Evolutionary conservation across 1,140 invertebrate genomes (phyloP).

Genomic region (Euura lappo): DNA sequence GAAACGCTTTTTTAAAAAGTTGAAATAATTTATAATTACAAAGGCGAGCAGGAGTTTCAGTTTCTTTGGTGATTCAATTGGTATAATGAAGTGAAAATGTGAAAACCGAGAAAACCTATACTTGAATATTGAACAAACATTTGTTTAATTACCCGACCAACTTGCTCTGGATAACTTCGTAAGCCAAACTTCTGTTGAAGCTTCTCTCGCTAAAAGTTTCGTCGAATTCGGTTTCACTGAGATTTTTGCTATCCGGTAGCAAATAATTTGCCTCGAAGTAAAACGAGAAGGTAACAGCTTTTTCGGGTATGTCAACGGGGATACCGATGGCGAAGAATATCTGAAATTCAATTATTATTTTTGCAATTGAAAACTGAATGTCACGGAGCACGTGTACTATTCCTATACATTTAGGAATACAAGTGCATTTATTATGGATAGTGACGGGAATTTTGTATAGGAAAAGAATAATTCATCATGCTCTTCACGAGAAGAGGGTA

Average conservation of each 20-base stretch:
- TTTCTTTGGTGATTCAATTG: too few relatives aligned
- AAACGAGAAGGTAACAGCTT: conserved; percentile 50
- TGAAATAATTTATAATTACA: too few relatives aligned
- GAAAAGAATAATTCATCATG: not conserved
- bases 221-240: conserved; percentile 30
- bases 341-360: conserved; percentile 40
- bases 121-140: not conserved
- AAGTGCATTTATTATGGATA: too few relatives aligned
- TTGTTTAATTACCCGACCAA: conserved; percentile 42
- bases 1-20: too few relatives aligned
- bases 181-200: conserved; percentile 45
- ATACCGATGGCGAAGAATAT: conserved; percentile 55
- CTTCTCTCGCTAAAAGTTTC: conserved; percentile 34
- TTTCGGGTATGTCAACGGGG: conserved; percentile 51
- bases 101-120: not conserved
- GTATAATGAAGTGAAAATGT: not conserved
- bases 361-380: not conserved
- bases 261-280: conserved; percentile 59
- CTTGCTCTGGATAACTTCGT: conserved; percentile 47
- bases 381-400: not conserved
- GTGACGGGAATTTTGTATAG: not conserved
- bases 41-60: too few relatives aligned
- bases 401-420: too few relatives aligned
- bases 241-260: conserved; percentile 40
- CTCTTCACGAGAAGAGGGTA: not conserved